A percentile compares a stretch with the other conserved stretches of the same genome.
Evolutionary conservation across 2,797 vertebrate species (phyloP).

Genomic region (Eulemur albifrons): DNA sequence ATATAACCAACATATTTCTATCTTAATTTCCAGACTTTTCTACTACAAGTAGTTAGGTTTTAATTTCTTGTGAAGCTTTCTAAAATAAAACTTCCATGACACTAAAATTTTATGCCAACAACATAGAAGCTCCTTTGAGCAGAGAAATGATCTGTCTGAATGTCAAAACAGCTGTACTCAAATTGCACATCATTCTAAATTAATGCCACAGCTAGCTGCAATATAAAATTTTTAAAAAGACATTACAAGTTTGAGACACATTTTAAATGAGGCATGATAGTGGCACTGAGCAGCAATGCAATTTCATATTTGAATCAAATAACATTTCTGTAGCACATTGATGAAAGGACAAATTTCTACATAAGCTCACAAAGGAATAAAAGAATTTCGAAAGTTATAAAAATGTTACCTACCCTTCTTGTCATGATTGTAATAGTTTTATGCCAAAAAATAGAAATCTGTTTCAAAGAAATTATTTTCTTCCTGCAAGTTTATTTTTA

Average conservation of each 20-base stretch:
- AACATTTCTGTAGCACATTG: neutral
- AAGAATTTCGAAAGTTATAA: neutral
- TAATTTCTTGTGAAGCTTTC: neutral
- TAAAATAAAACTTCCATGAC: neutral
- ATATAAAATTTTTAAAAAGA: neutral
- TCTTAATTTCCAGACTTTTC: neutral
- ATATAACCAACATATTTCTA: neutral
- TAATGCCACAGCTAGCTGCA: neutral
- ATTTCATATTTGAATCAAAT: constrained; percentile 38
- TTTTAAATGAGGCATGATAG: constrained; percentile 20
- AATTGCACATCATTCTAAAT: neutral
- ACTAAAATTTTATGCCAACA: neutral
- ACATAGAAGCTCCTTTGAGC: neutral
- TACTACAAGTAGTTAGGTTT: neutral
- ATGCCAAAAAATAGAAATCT: neutral
- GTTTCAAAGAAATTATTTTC: neutral
- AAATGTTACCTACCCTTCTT: neutral
- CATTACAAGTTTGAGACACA: constrained; percentile 24
- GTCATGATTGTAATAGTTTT: neutral
- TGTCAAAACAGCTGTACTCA: neutral
- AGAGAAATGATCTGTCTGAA: constrained; percentile 18
- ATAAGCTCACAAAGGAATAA: neutral
- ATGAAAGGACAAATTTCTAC: neutral
- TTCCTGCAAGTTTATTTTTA: neutral
- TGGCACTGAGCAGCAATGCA: neutral